These are phyloP conservation scores for Hesperophylax magnus DNA, from an alignment of 1,140 invertebrate species.

Conservation along the genomic window DNA sequence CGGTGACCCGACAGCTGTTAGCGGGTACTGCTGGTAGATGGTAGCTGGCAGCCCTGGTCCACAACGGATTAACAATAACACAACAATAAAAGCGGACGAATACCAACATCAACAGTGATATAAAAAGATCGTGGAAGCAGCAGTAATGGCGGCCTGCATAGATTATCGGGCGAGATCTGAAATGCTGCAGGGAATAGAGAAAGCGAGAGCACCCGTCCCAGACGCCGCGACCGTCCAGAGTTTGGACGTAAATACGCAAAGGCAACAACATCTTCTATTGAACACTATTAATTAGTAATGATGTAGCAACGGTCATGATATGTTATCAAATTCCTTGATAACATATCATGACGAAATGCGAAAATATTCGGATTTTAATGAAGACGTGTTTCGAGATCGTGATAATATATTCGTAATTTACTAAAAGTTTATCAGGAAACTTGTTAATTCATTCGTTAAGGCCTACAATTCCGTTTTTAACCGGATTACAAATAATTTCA, in stretches of 20 bases:
- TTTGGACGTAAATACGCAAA: slow-evolving; percentile 25
- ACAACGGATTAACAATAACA: slow-evolving; percentile 34
- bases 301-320: no score
- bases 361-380: no score
- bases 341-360: no score
- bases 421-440: no score
- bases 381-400: no score
- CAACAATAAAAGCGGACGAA: slow-evolving; percentile 38
- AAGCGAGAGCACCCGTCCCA: not conserved
- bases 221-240: not conserved
- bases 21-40: not conserved
- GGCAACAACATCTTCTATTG: slow-evolving; percentile 5
- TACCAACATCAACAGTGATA: slow-evolving; percentile 43
- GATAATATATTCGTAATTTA: no score
- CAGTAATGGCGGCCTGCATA: slow-evolving; percentile 11
- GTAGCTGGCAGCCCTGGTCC: slow-evolving; percentile 14
- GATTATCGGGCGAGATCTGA: not conserved
- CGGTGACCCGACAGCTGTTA: no score
- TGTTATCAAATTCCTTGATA: no score
- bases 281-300: not conserved
- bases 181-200: not conserved
- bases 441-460: no score
- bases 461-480: no score
- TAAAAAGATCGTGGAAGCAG: slow-evolving; percentile 45
- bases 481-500: no score